Evolutionary conservation across 2,888 invertebrate genomes (phyloP), one percentile per base, ranked within the genome.

Genomic region (Ommatoiulus sabulosus): DNA sequence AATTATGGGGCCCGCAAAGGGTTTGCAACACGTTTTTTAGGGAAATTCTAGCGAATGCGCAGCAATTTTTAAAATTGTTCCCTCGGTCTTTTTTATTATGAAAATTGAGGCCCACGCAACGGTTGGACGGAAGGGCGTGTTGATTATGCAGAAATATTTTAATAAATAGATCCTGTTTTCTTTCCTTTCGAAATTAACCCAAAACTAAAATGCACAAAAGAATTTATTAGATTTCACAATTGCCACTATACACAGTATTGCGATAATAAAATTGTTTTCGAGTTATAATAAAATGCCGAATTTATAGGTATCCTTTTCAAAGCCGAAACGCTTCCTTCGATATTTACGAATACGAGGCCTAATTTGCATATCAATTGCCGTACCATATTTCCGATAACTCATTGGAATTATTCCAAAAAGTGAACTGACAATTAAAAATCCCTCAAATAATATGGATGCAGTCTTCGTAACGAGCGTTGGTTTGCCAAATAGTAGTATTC

Each of bases 91-190:
- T 63, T 35, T 72, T 72, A 72, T 72, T 72, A 24, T 72, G 20
- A 72, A 72, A 72, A 72, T 72, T 15, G 52, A 72, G 24, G 24
- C 72, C 20, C 20, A 72, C 24, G 10, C 24, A 72, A 72, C 24
- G 20, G 72, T 24, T 20, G 72, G 72, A 72, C 72, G 72, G 72
- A 72, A 72, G 72, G 72, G 72, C 72, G 72, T 72, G 72, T 24
- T 72, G 10, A 72, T 72, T 72, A 72, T 72, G 72, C 72, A 72
- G 72, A 72, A 72, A 72, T 72, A 72, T 20, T 72, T 72, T 72
- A 72, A 72, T 72, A 72, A 72, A 72, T 72, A 72, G 20, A 72
- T 72, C 72, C 72, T 72, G 72, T 72, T 72, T 72, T 72, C n/a
- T 20, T 72, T 72, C 20, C 72, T 20, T 72, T 24, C 10, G 20